These are phyloP conservation scores for Pristis pectinata DNA, from an alignment of 2,797 vertebrate genomes.

Conservation along the genomic window DNA sequence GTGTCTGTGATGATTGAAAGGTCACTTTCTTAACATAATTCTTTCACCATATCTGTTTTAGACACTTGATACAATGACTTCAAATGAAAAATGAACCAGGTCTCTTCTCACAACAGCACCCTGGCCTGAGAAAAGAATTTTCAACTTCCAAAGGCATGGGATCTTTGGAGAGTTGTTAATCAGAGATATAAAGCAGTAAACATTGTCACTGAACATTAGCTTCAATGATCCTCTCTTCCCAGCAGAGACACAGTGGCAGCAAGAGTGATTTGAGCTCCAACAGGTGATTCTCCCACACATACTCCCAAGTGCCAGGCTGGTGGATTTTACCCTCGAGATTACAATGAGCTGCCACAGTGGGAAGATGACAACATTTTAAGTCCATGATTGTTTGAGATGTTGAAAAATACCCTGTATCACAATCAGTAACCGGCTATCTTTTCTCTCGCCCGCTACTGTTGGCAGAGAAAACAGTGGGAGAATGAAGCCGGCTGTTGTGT, in stretches of 20 bases:
- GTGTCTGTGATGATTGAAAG: background rate
- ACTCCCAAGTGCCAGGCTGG: background rate
- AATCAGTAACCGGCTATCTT: background rate
- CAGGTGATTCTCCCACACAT: background rate
- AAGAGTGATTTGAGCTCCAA: background rate
- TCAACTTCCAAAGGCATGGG: background rate
- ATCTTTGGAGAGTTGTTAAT: background rate
- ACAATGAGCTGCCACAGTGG: background rate
- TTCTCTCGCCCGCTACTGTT: background rate
- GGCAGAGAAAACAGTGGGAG: background rate
- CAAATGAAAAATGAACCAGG: background rate
- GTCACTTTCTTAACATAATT: background rate
- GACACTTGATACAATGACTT: no score
- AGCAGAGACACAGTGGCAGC: background rate
- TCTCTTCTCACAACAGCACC: background rate
- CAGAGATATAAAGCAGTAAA: background rate
- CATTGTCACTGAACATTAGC: background rate
- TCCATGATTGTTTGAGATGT: background rate
- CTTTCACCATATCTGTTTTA: no score
- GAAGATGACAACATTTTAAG: background rate
- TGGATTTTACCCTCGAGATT: background rate
- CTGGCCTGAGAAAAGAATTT: background rate
- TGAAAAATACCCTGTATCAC: background rate
- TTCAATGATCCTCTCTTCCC: background rate
- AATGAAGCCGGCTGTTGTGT: background rate